Base-by-base conservation (phyloP, 1,140 invertebrate species). In the Episyrphus balteatus region DNA sequence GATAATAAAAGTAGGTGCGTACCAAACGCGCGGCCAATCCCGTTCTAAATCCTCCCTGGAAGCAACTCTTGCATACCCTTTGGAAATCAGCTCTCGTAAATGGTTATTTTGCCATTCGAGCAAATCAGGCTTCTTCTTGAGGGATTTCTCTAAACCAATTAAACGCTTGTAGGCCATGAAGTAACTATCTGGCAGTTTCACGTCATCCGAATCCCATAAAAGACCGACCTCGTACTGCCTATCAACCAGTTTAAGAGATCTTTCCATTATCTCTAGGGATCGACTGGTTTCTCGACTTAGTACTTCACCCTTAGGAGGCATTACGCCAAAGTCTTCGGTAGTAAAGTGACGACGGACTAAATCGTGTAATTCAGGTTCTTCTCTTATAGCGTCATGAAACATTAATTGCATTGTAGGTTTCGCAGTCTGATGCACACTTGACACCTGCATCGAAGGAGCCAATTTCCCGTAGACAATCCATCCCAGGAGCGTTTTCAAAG, bases 1-100 rank as follows among this genome's bases (percentile, higher is more conserved):
- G 0, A 57, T 56, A 0, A 48, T 52, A 31, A 62, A 61, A 37
- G 59, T 55, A 12, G 57, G 58, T 7, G 58, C 17, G 33, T 60
- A 59, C 51, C 55, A 54, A 12, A 37, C 15, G 36, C 36, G 36
- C 3, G 36, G 42, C 17, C 36, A n/a, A 5, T 37, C 15, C 6
- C 13, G 3, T 12, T 37, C 13, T 10, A 37, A 37, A 3, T 37
- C 36, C 11, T 13, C 15, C 15, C 10, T 17, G 3, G 36, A n/a
- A 5, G 36, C 36, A n/a, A n/a, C 10, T 6, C 36, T 13, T 5
- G 36, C 36, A 17, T 37, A 37, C 15, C 36, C 36, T 17, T 37
- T 37, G 36, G 36, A 13, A 17, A 37, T 3, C 13, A 37, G 36
- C 3, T 12, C 11, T 17, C 3, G 3, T 3, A 37, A 37, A 17